These are phyloP conservation scores for Taurulus bubalis DNA, from an alignment of 2,113 vertebrate genomes.

Conservation along the genomic window DNA sequence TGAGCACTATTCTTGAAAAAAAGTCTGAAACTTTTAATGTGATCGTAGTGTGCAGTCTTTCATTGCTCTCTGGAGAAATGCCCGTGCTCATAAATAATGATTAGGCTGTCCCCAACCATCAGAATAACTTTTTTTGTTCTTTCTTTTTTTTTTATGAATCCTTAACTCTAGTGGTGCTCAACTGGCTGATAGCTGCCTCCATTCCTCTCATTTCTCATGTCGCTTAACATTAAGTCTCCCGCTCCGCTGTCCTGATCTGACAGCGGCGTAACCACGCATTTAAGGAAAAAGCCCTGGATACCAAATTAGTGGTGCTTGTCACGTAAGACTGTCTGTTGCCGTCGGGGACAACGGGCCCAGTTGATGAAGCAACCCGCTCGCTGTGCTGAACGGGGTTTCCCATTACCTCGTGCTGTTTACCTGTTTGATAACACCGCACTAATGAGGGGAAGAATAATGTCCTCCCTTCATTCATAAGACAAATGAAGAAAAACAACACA, in stretches of 20 bases:
- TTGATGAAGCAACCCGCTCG: not conserved
- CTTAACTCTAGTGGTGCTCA: conserved; percentile 13
- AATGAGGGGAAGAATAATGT: not conserved
- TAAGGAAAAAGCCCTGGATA: not conserved
- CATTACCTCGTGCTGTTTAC: too few species aligned
- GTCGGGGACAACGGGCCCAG: not conserved
- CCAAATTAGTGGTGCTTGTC: not conserved
- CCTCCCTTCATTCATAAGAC: not conserved
- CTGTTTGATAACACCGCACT: not conserved
- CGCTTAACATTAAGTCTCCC: conserved; percentile 13
- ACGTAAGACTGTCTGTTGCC: conserved; percentile 2
- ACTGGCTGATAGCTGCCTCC: conserved; percentile 14
- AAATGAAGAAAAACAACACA: not conserved
- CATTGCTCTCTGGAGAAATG: not conserved
- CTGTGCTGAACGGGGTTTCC: not conserved
- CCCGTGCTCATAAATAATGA: conserved; percentile 43
- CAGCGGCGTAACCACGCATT: not conserved
- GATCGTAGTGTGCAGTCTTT: conserved; percentile 15
- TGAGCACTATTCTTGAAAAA: not conserved
- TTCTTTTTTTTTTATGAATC: conserved; percentile 37
- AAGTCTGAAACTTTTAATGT: conserved; percentile 36
- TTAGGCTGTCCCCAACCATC: conserved; percentile 37
- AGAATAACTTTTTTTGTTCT: conserved; percentile 20
- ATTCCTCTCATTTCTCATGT: conserved; percentile 32
- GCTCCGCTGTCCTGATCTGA: conserved; percentile 6